Percentiles rank a stretch among this genome's conserved stretches.
These are phyloP conservation scores for Nettapus auritus DNA, from an alignment of 2,113 vertebrate genomes.

Conservation along the genomic window DNA sequence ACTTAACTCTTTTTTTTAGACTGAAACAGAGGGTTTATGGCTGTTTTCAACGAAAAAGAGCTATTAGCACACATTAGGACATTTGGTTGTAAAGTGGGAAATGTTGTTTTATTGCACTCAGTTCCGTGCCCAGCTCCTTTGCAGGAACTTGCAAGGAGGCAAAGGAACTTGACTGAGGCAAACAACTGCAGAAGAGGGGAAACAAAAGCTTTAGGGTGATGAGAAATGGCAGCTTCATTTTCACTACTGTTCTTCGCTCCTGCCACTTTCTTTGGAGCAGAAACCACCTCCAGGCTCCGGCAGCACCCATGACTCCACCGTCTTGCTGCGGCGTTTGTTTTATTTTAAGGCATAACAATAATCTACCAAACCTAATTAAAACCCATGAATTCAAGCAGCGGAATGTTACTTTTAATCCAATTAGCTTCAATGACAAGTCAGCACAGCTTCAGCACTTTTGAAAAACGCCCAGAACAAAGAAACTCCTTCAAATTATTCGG, in stretches of 20 bases:
- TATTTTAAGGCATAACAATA: background rate
- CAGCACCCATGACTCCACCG: accelerated
- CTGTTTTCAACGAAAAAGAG: background rate
- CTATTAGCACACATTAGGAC: background rate
- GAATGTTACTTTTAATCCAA: slow-evolving; percentile 47
- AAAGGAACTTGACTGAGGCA: background rate
- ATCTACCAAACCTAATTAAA: slow-evolving; percentile 39
- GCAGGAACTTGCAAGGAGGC: background rate
- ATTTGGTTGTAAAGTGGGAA: background rate
- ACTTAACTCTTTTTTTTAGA: background rate
- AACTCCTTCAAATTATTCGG: background rate
- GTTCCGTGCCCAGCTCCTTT: background rate
- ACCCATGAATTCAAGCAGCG: background rate
- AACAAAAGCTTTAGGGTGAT: slow-evolving; percentile 5
- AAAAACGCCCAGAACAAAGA: background rate
- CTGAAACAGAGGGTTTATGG: background rate
- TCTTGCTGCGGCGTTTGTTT: background rate
- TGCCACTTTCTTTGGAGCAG: background rate
- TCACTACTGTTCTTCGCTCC: background rate
- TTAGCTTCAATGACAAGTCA: slow-evolving; percentile 21
- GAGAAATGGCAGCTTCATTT: slow-evolving; percentile 17
- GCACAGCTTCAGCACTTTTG: background rate
- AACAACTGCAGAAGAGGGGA: background rate
- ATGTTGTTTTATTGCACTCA: accelerated
- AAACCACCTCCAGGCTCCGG: background rate